Evolutionary conservation across 2,797 vertebrate genomes (phyloP).

Genomic region (Aulostomus chinensis): DNA sequence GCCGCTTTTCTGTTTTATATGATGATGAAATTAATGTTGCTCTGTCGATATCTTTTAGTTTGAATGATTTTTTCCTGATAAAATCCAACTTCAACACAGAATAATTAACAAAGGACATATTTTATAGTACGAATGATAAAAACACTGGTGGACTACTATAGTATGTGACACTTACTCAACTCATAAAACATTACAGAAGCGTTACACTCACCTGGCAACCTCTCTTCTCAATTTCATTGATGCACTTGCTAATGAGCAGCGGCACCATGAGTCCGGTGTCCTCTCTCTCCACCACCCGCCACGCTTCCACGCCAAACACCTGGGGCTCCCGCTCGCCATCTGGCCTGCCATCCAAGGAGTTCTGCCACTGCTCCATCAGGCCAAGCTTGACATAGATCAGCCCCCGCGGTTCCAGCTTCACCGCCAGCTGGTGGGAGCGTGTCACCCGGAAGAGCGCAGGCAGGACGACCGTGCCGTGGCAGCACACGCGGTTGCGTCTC

Average conservation of each 20-base stretch:
- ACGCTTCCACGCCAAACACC: constrained; percentile 92
- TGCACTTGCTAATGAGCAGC: constrained; percentile 93
- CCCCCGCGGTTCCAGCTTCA: constrained; percentile 94
- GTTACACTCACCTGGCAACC: constrained; percentile 91
- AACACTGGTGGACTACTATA: too few relatives aligned
- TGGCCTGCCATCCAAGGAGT: constrained; percentile 84
- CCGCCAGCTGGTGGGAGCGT: constrained; percentile 90
- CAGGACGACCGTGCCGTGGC: constrained; percentile 92
- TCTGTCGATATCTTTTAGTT: too few relatives aligned
- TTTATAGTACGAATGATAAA: too few relatives aligned
- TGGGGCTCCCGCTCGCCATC: constrained; percentile 80
- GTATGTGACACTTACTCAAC: too few relatives aligned
- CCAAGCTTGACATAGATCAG: constrained; percentile 96
- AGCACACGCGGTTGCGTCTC: constrained; percentile 89
- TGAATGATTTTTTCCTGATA: too few relatives aligned
- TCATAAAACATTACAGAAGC: too few relatives aligned
- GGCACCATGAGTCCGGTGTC: constrained; percentile 89
- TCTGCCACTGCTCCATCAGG: constrained; percentile 96
- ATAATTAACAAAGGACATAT: too few relatives aligned
- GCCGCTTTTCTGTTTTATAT: too few relatives aligned
- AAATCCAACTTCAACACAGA: too few relatives aligned
- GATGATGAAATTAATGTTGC: too few relatives aligned
- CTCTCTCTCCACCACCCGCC: constrained; percentile 92
- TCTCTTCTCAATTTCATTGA: constrained; percentile 94
- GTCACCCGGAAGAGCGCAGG: constrained; percentile 92